Evolutionary conservation across 2,113 vertebrate species (phyloP), one percentile per base, ranked within the genome.

Genomic region (Damaliscus lunatus): DNA sequence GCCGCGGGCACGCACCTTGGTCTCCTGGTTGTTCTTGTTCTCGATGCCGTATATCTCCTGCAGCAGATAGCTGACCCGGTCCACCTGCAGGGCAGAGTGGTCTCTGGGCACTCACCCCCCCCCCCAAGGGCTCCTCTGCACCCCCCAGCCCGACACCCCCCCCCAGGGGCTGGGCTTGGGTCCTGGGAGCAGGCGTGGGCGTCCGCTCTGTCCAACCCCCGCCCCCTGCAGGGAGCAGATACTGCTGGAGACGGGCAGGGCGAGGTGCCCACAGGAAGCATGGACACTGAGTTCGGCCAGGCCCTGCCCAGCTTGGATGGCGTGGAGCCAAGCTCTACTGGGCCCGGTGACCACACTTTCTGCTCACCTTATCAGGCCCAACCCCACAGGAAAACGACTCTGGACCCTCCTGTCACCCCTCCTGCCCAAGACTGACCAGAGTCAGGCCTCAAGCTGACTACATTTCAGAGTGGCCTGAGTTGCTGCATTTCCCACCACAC

Each of bases 11-110:
- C 77, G 71, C 94, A 99, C 99, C 99, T 99, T 99, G 1, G 99
- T 99, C 97, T 99, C 99, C 97, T 99, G 99, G 98, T 99, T 99
- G 99, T 99, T 99, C 98, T 99, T 99, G 98, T 99, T 99, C 98
- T 99, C 99, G 0, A 99, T 99, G 96, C 99, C 99, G 0, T 99
- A 99, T 98, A 99, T 99, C 99, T 99, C 99, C 99, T 99, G 99
- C 12, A 99, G 99, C 96, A 99, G 98, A 98, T 99, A 99, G 98
- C 99, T 99, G 98, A 99, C 99, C 33, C 99, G 99, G 97, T 99
- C 99, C 98, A 99, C 99, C 99, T 99, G 67, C 36, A 80, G 40
- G 91, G 93, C 21, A 98, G 88, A 59, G 91, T 71, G 31, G 87
- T 11, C 94, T 13, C 74, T 84, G 62, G 57, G 88, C 23, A 23